phyloP scores from a whole-genome alignment of 2,113 vertebrate genomes.

The Trochalopteron elliotii region DNA sequence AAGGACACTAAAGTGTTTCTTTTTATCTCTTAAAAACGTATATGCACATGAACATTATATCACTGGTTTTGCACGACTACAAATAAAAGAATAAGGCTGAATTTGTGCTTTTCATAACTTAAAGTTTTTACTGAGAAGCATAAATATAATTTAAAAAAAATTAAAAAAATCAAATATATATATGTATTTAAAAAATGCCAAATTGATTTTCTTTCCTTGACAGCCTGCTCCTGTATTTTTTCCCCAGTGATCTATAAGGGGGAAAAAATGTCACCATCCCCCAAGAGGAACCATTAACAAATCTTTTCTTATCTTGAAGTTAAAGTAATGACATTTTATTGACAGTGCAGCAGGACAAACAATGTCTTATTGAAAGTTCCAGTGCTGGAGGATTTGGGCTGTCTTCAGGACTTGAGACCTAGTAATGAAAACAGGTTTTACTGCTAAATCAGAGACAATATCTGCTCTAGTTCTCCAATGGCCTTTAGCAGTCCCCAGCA shows the following conservation, averaged over 20 bases:
- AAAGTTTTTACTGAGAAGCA: neutral
- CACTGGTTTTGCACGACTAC: neutral
- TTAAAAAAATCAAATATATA: neutral
- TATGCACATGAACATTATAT: neutral
- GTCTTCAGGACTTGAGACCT: neutral
- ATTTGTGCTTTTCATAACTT: neutral
- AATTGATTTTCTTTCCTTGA: neutral
- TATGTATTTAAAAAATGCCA: neutral
- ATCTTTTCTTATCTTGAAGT: conserved; percentile 29
- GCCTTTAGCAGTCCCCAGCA: neutral
- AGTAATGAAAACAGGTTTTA: conserved; percentile 30
- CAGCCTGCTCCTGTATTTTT: neutral
- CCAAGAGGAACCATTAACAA: conserved; percentile 33
- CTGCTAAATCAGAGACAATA: conserved; percentile 6
- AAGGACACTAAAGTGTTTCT: fast-evolving
- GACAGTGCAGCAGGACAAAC: conserved; percentile 29
- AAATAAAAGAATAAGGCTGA: neutral
- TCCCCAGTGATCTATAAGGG: neutral
- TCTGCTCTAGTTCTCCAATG: neutral
- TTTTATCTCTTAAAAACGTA: neutral
- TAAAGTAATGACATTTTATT: conserved; percentile 47
- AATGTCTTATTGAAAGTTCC: conserved; percentile 41
- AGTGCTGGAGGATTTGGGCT: conserved; percentile 30
- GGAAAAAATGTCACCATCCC: neutral
- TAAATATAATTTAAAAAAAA: neutral